Base-by-base conservation (phyloP, 2,113 vertebrate species). In the Ciconia maguari region DNA sequence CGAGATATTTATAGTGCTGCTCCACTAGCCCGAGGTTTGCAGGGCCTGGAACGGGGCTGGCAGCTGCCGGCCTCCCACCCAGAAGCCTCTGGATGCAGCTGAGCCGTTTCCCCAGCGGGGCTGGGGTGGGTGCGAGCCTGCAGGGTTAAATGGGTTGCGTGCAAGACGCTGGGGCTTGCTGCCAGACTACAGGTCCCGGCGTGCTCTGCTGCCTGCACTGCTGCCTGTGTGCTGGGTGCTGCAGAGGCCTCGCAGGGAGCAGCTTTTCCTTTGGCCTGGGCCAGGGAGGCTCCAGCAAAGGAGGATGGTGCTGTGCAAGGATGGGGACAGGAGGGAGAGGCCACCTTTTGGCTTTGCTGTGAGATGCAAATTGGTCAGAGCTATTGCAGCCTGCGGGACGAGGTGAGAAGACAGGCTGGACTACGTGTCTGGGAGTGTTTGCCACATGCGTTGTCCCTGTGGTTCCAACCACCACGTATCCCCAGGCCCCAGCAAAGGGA, bases 1-100 rank as follows among this genome's bases (percentile, higher is more conserved):
- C 58, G 58, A 86, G 86, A 54, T 92, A 93, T 87, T 91, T 93
- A 88, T 85, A 88, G 83, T 16, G 0, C 87, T 96, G 91, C 91
- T 87, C 81, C 65, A 48, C 87, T 92, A 60, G 83, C 91, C 81
- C 0, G 60, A 71, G 83, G 69, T 94, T 78, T 84, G 80, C 81
- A 51, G 3, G 27, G 96, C 85, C 79, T 42, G 66, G 61, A 93
- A 78, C 5, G 1, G 80, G 65, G 60, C 66, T 92, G 92, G 80
- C 80, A 83, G 84, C 78, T 65, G 89, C 65, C 0, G 0, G 29
- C 5, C 34, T 6, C 16, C 24, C 21, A 10, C 46, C 76, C 83
- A 55, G 72, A 58, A 71, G 10, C 60, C 86, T 87, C 81, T 74
- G 90, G 87, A 78, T 69, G 81, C 81, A 49, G 83, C 91, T 65